A percentile compares a stretch with the other conserved stretches of the same genome.
phyloP scores from a whole-genome alignment of 2,888 invertebrate species.

The Arctia plantaginis region DNA sequence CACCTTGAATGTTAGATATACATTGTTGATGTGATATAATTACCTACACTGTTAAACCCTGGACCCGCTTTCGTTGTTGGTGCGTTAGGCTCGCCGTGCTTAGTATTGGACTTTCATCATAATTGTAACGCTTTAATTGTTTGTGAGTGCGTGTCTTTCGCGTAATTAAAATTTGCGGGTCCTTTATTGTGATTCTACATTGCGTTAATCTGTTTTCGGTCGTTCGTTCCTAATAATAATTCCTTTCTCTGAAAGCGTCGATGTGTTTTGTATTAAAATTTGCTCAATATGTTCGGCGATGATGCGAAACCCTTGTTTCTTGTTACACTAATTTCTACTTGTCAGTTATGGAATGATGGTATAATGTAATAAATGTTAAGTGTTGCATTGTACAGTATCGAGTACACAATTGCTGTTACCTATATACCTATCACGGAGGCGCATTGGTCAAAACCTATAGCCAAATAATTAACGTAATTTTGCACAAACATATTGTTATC shows the following conservation, averaged over 20 bases:
- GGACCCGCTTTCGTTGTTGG: constrained; percentile 58
- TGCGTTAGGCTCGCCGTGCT: constrained; percentile 40
- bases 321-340: constrained; percentile 53
- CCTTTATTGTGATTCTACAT: constrained; percentile 70
- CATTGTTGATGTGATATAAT: constrained; percentile 79
- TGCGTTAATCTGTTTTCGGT: constrained; percentile 73
- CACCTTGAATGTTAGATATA: constrained; percentile 77
- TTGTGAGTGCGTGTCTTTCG: constrained; percentile 38
- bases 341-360: constrained; percentile 47
- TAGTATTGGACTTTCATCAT: constrained; percentile 25
- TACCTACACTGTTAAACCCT: constrained; percentile 75
- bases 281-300: constrained; percentile 81
- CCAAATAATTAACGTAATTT: constrained; percentile 58
- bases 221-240: constrained; percentile 81
- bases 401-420: constrained; percentile 58
- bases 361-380: constrained; percentile 38
- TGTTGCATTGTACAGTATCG: constrained; percentile 51
- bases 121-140: constrained; percentile 26
- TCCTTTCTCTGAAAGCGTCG: constrained; percentile 70
- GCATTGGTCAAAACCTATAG: constrained; percentile 59
- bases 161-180: constrained; percentile 41
- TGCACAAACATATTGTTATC: constrained; percentile 68
- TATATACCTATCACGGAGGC: constrained; percentile 65
- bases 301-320: constrained; percentile 61
- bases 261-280: constrained; percentile 78